Evolutionary conservation across 1,140 invertebrate genomes (phyloP), one percentile per base, ranked within the genome.

Genomic region (Drosophila micromelanica): DNA sequence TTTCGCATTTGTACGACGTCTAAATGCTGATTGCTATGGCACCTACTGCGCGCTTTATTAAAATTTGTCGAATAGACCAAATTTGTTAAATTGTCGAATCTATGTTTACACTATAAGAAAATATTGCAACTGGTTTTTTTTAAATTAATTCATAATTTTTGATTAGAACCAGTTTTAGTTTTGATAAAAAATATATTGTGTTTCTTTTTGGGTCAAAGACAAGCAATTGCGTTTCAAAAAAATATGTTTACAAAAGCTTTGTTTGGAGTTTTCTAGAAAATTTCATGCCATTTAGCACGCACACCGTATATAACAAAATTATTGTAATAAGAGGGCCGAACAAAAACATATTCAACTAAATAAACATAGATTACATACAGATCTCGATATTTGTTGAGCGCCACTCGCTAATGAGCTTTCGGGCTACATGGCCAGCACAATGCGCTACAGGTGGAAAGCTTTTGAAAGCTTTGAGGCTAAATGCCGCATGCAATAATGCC

Each of bases 191-290:
- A n/a, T n/a, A 27, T 15, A n/a, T 71, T 5, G 48, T 5, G 8
- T 35, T 72, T 27, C 2, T 5, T 68, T 76, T 45, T 80, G 61
- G 78, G 62, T 64, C 78, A 77, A 55, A 64, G 5, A 6, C 78
- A 35, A 46, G 37, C 35, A 69, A 81, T 69, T 76, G 59, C 78
- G 73, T 81, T 77, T 65, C 11, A 71, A 57, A 78, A 30, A 73
- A 73, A 38, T 75, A 68, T 68, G 51, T 80, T 65, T 71, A 65
- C 32, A 17, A 79, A 73, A 80, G 73, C 78, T 76, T 1, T 17
- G 38, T 15, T 60, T 13, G 2, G 27, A 54, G 56, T 73, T 68
- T 67, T 23, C 23, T 42, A 37, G 3, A 49, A 51, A 20, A 55
- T 35, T 63, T 23, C 67, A 56, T 76, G 78, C 40, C 37, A 5